A percentile compares a stretch with the other conserved stretches of the same genome.
phyloP scores from a whole-genome alignment of 2,113 vertebrate species.

The Gallinago jamesoni region DNA sequence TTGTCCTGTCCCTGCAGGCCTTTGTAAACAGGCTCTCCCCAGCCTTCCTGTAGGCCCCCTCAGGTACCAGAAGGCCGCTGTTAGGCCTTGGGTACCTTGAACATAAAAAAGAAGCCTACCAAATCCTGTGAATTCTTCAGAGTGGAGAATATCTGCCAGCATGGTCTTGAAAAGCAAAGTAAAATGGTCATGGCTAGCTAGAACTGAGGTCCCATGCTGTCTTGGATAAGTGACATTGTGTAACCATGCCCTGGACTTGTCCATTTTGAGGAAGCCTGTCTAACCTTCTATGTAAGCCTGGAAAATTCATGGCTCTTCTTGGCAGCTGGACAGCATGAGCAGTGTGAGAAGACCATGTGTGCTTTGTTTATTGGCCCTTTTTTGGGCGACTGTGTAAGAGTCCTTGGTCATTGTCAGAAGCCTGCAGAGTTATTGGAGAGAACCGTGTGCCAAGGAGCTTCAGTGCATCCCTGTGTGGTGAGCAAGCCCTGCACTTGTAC shows the following conservation, averaged over 20 bases:
- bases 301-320: neutral
- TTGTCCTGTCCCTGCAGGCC: too few relatives aligned
- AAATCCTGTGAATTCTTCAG: neutral
- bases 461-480: neutral
- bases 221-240: neutral
- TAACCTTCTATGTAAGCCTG: neutral
- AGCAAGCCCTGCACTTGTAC: neutral
- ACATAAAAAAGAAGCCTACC: neutral
- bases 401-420: neutral
- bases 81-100: neutral
- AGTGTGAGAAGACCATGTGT: neutral
- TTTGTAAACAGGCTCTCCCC: too few relatives aligned
- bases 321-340: neutral
- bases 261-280: neutral
- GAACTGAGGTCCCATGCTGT: neutral
- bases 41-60: too few relatives aligned
- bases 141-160: neutral
- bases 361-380: neutral
- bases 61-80: too few relatives aligned
- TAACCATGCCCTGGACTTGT: neutral
- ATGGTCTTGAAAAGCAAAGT: neutral
- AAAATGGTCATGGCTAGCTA: neutral
- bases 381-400: fast-evolving
- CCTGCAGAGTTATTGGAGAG: neutral
- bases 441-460: neutral